A percentile compares a stretch with the other conserved stretches of the same genome.
phyloP scores from a whole-genome alignment of 2,113 vertebrate genomes.

The Carassius gibelio region DNA sequence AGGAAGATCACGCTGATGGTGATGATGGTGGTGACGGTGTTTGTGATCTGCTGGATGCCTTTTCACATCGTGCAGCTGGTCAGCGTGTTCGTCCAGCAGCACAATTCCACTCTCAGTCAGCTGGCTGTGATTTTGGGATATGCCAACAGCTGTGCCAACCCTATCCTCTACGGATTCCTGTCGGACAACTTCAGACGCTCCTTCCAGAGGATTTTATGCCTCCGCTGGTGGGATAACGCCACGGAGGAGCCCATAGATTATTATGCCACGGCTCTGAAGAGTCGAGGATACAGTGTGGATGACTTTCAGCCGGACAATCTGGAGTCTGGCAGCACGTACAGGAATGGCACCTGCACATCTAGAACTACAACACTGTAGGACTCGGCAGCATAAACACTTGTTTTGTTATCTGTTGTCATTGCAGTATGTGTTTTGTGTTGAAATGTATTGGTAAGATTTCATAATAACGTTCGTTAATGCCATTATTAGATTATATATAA shows the following conservation, averaged over 20 bases:
- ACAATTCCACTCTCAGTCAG: slow-evolving; percentile 88
- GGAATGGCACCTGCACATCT: slow-evolving; percentile 88
- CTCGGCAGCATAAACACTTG: neutral
- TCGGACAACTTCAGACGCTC: slow-evolving; percentile 92
- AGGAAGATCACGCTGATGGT: slow-evolving; percentile 91
- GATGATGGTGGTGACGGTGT: slow-evolving; percentile 90
- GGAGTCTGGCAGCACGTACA: slow-evolving; percentile 81
- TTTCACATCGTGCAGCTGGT: slow-evolving; percentile 90
- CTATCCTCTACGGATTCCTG: slow-evolving; percentile 89
- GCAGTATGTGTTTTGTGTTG: neutral
- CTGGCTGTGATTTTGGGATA: slow-evolving; percentile 88
- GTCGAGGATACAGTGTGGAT: slow-evolving; percentile 86
- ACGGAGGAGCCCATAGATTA: slow-evolving; percentile 89
- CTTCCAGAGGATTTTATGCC: slow-evolving; percentile 87
- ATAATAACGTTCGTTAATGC: neutral
- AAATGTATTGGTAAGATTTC: slow-evolving; percentile 5
- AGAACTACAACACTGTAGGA: slow-evolving; percentile 72
- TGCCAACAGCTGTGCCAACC: slow-evolving; percentile 91
- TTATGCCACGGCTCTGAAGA: slow-evolving; percentile 88
- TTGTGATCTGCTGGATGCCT: slow-evolving; percentile 92
- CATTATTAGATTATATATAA: neutral
- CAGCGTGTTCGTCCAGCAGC: slow-evolving; percentile 84
- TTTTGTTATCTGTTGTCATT: slow-evolving; percentile 26
- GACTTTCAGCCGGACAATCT: slow-evolving; percentile 84
- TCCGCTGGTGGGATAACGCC: slow-evolving; percentile 88